phyloP scores from a whole-genome alignment of 2,797 vertebrate genomes.

The Acestrorhynchus altus region DNA sequence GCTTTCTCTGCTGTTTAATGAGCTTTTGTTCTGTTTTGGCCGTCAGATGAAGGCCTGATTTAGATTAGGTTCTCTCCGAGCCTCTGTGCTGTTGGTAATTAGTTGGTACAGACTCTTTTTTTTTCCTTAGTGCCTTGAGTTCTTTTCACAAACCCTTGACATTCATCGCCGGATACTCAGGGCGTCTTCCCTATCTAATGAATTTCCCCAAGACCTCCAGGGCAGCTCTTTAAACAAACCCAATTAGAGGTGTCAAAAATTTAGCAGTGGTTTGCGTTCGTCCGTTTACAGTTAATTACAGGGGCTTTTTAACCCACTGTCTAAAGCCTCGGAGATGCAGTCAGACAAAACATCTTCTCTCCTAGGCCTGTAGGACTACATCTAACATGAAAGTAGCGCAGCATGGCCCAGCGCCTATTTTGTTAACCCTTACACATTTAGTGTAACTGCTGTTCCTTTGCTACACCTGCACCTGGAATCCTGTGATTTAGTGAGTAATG shows the following conservation, averaged over 20 bases:
- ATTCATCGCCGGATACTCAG: conserved; percentile 65
- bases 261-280: conserved; percentile 64
- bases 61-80: conserved; percentile 43
- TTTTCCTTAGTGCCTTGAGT: conserved; percentile 57
- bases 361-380: neutral
- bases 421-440: neutral
- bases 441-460: neutral
- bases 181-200: conserved; percentile 65
- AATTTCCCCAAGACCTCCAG: conserved; percentile 67
- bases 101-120: conserved; percentile 62
- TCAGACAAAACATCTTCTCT: neutral
- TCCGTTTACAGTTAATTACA: conserved; percentile 75
- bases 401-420: neutral
- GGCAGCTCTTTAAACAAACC: conserved; percentile 75
- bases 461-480: no score
- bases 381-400: neutral
- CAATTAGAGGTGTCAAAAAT: conserved; percentile 75
- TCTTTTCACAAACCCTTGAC: conserved; percentile 74
- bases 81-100: conserved; percentile 74
- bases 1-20: neutral
- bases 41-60: conserved; percentile 1
- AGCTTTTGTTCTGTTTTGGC: neutral
- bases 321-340: conserved; percentile 43
- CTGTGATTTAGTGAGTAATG: no score
- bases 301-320: conserved; percentile 56